Evolutionary conservation across 2,888 invertebrate genomes (phyloP), one percentile per base, ranked within the genome.

Genomic region (Azorinus chamasolen): DNA sequence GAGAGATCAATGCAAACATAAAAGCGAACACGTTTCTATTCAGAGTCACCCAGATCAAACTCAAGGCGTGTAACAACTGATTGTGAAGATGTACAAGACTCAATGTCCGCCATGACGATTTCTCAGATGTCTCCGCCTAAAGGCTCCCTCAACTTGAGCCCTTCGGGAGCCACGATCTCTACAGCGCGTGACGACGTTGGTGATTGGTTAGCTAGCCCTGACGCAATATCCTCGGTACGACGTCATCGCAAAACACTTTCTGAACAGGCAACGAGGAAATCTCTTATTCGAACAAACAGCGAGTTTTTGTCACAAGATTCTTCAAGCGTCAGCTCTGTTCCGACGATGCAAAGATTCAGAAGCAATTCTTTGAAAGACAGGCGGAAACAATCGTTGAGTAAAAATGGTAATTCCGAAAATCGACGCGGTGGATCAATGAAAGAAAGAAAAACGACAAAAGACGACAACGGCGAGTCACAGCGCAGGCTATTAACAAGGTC

Each of bases 211-310:
- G 81, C 76, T 2, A 63, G 54, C 32, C 81, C 81, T n/a, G 68
- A 64, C 22, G 81, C 81, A 37, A 81, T 81, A 39, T 74, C 70
- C 32, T 81, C 81, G 1, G 65, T 81, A 1, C 51, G 81, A 8
- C 63, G 81, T 32, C 63, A 70, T 45, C 70, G 81, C 8, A 81
- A 77, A 48, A 69, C 77, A 2, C 63, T 73, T 10, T 45, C 66
- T 1, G 74, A 71, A 46, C 76, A 70, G 55, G 45, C 66, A 12
- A 73, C 76, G 8, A 39, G 53, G 37, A 74, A 61, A 57, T 27
- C 64, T 10, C 20, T 59, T 6, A 50, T 66, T 16, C 62, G 71
- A 45, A 24, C 64, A 2, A 63, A 59, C 37, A 43, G 43, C n/a
- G 76, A 76, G 10, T 22, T 59, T 8, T 18, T 18, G 16, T 51